Conservation (phyloP, 2,113 vertebrate species). For the Lasiurus cinereus region DNA sequence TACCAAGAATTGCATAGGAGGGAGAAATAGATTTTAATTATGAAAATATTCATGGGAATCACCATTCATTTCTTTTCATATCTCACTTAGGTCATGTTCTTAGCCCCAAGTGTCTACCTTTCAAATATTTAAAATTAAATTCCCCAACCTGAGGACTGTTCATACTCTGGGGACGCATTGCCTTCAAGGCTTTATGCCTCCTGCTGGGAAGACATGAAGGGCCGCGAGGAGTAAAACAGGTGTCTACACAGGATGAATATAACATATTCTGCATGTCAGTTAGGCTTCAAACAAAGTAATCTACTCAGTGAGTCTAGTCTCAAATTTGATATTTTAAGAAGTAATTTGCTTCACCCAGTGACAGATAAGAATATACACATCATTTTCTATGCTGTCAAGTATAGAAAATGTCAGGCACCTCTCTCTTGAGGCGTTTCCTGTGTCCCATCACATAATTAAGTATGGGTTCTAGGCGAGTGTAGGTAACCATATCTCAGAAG, state of each 20-base stretch:
- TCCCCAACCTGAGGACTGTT: not conserved
- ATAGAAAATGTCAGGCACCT: too few relatives aligned
- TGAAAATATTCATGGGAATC: rapidly evolving
- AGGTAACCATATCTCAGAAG: not conserved
- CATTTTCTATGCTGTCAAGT: not conserved
- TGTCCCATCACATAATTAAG: not conserved
- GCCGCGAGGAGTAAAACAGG: rapidly evolving
- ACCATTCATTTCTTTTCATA: rapidly evolving
- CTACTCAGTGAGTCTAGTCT: not conserved
- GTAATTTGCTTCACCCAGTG: not conserved
- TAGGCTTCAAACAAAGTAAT: not conserved
- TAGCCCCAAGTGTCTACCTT: not conserved
- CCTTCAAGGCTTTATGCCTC: rapidly evolving
- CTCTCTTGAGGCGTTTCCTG: rapidly evolving
- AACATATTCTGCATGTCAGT: rapidly evolving
- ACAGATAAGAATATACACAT: not conserved
- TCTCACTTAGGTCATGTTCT: not conserved
- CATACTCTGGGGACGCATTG: rapidly evolving
- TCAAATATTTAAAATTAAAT: not conserved
- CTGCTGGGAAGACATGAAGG: rapidly evolving
- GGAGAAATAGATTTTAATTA: not conserved
- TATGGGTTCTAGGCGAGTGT: not conserved
- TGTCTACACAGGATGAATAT: not conserved
- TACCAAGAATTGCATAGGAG: not conserved
- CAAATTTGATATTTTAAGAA: not conserved